Base-by-base conservation (phyloP, 2,797 vertebrate species). In the Coranthus polyacanthus region DNA sequence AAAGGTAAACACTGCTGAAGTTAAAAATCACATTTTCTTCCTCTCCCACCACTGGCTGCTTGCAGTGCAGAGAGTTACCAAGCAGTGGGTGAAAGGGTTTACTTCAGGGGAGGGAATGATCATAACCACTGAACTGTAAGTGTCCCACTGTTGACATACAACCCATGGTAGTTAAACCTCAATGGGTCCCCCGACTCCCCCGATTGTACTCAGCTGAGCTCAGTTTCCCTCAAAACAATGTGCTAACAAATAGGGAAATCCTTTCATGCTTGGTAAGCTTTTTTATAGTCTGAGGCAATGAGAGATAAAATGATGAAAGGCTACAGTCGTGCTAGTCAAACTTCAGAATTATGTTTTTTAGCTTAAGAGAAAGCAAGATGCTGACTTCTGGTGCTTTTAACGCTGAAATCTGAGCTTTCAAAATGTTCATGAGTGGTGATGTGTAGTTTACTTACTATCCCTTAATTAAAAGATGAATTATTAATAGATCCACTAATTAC, bases 111-210 rank as follows among this genome's bases (percentile, higher is more conserved):
- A 82, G 87, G 82, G 87, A 90, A 58, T 69, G 82, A 78, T 89
- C 82, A 71, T 86, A 87, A 90, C 78, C 74, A 21, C 80, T 87
- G 85, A 91, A 88, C 85, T 91, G 78, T 85, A 83, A 89, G 86
- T 71, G 83, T 89, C 72, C 88, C 75, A 72, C 78, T 83, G 88
- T 88, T 82, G 78, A 83, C 86, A 84, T 83, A 45, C 86, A 87
- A 91, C 87, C 88, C 89, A 72, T 57, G 49, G 75, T 54, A 65
- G 86, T 81, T 75, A 88, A 90, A 90, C 72, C 67, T 84, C 81
- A 83, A 88, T 66, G 53, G 67, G 82, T 83, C 86, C 83, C 78
- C 43, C 0, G 72, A 62, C 85, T 82, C 81, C 67, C 72, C 61
- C 71, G 64, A 88, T 79, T 78, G 76, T 77, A 67, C 79, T 73